phyloP scores from a whole-genome alignment of 2,888 invertebrate genomes.

The Yponomeuta malinellus region DNA sequence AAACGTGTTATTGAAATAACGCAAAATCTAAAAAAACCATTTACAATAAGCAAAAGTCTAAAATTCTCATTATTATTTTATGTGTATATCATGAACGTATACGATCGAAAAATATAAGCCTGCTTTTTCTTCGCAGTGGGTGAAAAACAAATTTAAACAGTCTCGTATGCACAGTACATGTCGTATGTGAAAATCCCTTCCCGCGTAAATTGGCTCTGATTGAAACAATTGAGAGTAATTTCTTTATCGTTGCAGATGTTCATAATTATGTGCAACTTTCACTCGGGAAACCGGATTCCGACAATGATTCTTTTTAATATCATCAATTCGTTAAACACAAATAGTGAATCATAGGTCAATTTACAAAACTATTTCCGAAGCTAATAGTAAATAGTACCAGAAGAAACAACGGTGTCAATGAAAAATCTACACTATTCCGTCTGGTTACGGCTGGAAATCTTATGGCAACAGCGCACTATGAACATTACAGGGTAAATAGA shows the following conservation, averaged over 20 bases:
- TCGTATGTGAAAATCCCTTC: not conserved
- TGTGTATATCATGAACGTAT: too few species aligned
- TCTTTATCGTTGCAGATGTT: not conserved
- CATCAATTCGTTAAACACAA: not conserved
- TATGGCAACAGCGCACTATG: not conserved
- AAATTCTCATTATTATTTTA: too few species aligned
- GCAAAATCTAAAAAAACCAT: too few species aligned
- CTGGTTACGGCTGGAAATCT: not conserved
- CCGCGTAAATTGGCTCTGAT: not conserved
- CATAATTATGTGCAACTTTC: not conserved
- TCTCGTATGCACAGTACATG: too few species aligned
- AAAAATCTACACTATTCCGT: not conserved
- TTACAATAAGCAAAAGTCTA: too few species aligned
- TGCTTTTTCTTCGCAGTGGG: too few species aligned
- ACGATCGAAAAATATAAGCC: too few species aligned
- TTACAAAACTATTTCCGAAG: not conserved
- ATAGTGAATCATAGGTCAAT: not conserved
- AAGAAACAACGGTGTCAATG: not conserved
- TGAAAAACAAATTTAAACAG: too few species aligned
- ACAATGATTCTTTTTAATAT: not conserved
- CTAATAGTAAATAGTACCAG: not conserved
- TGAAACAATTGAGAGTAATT: not conserved
- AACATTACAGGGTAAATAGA: not conserved
- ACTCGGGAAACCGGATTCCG: not conserved
- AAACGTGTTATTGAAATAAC: too few species aligned